These are phyloP conservation scores for Chloromyia formosa DNA, from an alignment of 2,888 invertebrate species.

Conservation along the genomic window DNA sequence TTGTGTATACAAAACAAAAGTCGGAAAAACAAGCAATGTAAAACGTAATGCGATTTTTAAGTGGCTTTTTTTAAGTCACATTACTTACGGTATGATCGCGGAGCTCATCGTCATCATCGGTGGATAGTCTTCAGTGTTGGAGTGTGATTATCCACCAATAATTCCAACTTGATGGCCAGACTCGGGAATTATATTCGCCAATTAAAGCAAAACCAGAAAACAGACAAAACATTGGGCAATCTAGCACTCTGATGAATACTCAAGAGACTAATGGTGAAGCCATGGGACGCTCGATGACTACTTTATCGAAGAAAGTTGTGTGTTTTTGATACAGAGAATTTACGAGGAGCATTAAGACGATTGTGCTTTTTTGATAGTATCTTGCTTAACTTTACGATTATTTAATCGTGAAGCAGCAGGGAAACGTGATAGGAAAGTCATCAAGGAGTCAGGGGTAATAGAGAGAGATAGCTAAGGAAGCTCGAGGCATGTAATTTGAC, in stretches of 20 bases:
- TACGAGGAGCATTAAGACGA: not conserved
- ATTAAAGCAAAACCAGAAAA: constrained; percentile 16
- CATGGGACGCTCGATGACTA: not conserved
- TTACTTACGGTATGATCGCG: not conserved
- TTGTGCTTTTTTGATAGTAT: not conserved
- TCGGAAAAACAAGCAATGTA: constrained; percentile 16
- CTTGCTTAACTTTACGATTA: not conserved
- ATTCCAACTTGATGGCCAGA: constrained; percentile 13
- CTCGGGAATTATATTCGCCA: constrained; percentile 23
- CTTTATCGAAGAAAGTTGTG: constrained; percentile 11
- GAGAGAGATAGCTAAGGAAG: no score
- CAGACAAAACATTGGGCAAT: not conserved
- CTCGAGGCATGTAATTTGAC: not conserved
- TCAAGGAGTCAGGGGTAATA: not conserved
- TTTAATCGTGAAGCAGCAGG: not conserved
- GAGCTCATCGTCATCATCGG: not conserved
- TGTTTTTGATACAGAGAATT: not conserved
- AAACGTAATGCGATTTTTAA: not conserved
- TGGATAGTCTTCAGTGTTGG: not conserved
- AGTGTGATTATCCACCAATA: constrained; percentile 13
- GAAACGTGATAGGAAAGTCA: not conserved
- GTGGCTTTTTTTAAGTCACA: constrained; percentile 2
- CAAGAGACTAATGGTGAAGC: not conserved
- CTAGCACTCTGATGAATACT: not conserved
- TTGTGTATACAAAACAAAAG: no score